Conservation (phyloP, 1,140 invertebrate species). For the Akabosia matsudoensis region DNA sequence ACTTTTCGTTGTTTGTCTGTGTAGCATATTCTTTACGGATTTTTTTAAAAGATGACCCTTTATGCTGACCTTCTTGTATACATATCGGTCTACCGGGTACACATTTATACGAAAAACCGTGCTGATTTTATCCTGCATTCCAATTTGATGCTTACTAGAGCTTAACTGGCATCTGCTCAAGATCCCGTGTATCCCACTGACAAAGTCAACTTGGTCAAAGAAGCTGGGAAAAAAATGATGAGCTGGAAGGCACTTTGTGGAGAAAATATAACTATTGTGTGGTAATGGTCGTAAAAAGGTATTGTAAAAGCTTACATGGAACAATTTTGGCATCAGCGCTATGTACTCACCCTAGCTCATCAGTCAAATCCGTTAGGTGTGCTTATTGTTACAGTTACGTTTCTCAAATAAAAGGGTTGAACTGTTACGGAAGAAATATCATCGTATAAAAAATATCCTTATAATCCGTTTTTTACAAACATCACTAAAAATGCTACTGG, state of each 20-base stretch:
- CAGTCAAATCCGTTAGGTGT: too few species aligned
- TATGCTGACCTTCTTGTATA: neutral
- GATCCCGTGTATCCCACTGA: neutral
- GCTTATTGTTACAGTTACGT: too few species aligned
- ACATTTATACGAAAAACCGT: neutral
- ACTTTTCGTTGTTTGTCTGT: neutral
- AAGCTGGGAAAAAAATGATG: neutral
- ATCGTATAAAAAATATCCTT: too few species aligned
- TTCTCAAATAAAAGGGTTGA: too few species aligned
- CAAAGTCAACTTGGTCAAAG: neutral
- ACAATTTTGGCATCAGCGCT: too few species aligned
- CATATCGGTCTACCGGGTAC: too few species aligned
- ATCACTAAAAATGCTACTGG: too few species aligned
- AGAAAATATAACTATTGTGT: neutral
- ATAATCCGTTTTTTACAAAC: too few species aligned
- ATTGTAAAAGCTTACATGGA: neutral
- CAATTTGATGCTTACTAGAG: too few species aligned
- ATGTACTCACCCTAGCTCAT: too few species aligned
- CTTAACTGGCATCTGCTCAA: neutral
- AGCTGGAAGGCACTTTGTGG: too few species aligned
- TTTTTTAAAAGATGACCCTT: neutral
- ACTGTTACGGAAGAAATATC: too few species aligned
- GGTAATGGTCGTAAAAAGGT: neutral
- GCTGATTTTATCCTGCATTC: neutral
- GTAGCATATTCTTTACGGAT: slow-evolving; percentile 13